Evolutionary conservation across 2,113 vertebrate genomes (phyloP).

Genomic region (Romanogobio albipinnatus): DNA sequence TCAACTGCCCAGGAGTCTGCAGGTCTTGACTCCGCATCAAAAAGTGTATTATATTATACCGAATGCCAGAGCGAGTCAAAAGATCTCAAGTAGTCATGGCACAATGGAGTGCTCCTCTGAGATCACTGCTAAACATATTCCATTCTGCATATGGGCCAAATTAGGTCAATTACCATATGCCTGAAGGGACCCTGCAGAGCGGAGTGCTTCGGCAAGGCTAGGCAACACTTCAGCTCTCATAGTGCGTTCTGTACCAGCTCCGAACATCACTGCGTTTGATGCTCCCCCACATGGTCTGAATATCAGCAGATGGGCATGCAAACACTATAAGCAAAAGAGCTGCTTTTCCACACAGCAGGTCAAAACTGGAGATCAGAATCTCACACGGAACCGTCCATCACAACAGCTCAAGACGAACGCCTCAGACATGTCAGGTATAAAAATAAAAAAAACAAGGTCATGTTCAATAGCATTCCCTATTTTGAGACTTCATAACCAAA

Average conservation of each 20-base stretch:
- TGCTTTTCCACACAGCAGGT: background rate
- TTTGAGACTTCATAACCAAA: background rate
- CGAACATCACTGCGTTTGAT: background rate
- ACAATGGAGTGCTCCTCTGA: background rate
- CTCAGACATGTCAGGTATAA: background rate
- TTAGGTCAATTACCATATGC: conserved; percentile 42
- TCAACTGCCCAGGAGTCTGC: background rate
- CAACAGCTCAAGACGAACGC: background rate
- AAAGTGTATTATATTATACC: background rate
- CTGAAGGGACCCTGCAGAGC: conserved; percentile 3
- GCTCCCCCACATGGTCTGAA: conserved; percentile 8
- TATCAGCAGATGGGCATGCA: background rate
- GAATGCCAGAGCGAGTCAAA: conserved; percentile 12
- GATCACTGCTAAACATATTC: conserved; percentile 12
- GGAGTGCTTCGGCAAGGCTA: background rate
- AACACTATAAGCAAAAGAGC: background rate
- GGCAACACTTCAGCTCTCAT: background rate
- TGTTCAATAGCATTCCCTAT: background rate
- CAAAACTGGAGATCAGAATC: background rate
- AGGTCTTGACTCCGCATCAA: background rate
- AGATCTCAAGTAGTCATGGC: background rate
- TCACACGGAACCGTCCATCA: background rate
- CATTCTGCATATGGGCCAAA: conserved; percentile 42
- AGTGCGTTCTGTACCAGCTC: background rate
- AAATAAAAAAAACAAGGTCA: conserved; percentile 8